A percentile compares a stretch with the other conserved stretches of the same genome.
These are phyloP conservation scores for Hyperoplus immaculatus DNA, from an alignment of 2,797 vertebrate genomes.

Conservation along the genomic window DNA sequence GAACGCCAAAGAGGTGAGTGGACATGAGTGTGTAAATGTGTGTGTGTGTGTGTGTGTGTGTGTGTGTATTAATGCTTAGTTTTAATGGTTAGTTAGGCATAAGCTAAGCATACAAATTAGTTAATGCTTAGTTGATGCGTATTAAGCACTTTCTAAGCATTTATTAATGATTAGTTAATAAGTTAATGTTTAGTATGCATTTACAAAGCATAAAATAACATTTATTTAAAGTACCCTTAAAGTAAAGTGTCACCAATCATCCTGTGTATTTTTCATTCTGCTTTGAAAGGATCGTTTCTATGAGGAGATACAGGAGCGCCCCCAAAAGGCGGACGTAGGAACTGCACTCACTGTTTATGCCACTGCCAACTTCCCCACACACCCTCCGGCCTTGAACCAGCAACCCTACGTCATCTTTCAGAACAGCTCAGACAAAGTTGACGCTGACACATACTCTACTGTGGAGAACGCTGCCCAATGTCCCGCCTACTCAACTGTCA, in stretches of 20 bases:
- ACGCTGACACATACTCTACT: not conserved
- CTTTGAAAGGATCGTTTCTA: constrained; percentile 32
- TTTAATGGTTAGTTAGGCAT: no score
- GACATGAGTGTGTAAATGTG: not conserved
- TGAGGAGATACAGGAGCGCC: constrained; percentile 43
- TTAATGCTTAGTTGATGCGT: no score
- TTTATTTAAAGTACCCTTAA: no score
- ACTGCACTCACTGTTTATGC: not conserved
- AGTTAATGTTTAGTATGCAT: no score
- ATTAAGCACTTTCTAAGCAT: no score
- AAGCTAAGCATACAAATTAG: no score
- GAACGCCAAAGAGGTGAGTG: constrained; percentile 31
- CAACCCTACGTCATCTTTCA: not conserved
- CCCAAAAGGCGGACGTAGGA: not conserved
- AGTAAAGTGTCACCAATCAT: not conserved
- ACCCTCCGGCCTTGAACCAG: not conserved
- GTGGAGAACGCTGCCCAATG: no score
- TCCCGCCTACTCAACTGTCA: no score
- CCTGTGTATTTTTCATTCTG: not conserved
- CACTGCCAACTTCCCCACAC: not conserved
- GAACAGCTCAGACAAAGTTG: not conserved
- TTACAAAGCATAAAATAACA: no score
- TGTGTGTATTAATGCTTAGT: no score
- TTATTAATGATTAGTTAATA: no score
- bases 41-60: no score